Evolutionary conservation across 2,113 vertebrate species (phyloP).

Genomic region (Euleptes europaea): DNA sequence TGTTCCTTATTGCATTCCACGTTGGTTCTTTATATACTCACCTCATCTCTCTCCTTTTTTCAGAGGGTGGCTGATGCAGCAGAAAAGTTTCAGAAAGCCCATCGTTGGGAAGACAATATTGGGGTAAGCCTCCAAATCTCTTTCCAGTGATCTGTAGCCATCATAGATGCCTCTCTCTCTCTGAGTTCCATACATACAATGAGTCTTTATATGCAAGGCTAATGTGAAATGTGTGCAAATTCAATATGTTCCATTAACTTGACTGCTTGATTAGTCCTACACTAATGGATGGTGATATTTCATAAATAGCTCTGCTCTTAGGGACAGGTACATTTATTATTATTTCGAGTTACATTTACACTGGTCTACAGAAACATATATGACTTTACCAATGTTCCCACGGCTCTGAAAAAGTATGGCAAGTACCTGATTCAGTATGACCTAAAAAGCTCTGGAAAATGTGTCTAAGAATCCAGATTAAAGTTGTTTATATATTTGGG

Average conservation of each 20-base stretch:
- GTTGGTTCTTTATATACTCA: constrained; percentile 6
- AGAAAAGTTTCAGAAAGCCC: constrained; percentile 91
- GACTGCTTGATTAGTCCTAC: background rate
- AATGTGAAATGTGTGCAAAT: background rate
- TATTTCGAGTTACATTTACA: background rate
- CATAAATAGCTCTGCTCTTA: background rate
- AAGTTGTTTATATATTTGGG: no score
- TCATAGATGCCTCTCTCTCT: background rate
- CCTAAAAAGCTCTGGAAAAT: background rate
- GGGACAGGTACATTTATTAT: background rate
- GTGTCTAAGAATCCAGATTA: background rate
- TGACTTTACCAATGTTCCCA: background rate
- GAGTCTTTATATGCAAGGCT: background rate
- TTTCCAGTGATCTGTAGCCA: background rate
- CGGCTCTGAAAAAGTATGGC: background rate
- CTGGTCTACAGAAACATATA: background rate
- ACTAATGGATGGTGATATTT: background rate
- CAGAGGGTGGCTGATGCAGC: constrained; percentile 92
- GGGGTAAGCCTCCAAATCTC: constrained; percentile 80
- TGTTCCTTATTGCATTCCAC: background rate
- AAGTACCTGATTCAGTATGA: background rate
- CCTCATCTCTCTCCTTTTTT: constrained; percentile 44
- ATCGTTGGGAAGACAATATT: constrained; percentile 93
- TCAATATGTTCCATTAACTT: background rate
- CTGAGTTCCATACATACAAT: background rate